Base-by-base conservation (phyloP, 2,888 invertebrate genomes). In the Polyploca ridens region DNA sequence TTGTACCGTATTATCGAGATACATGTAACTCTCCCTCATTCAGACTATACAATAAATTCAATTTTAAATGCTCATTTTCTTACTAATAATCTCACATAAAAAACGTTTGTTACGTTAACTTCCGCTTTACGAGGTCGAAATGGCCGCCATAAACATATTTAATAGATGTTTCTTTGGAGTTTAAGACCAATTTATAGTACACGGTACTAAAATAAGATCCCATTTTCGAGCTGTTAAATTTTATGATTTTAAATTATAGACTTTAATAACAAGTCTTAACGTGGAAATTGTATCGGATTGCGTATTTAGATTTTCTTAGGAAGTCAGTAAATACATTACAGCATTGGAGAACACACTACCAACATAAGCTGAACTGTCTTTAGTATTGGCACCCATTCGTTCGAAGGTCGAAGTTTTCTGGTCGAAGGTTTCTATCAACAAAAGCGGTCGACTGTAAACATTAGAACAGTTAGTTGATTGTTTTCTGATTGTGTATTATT, bases 111-210 rank as follows among this genome's bases (percentile, higher is more conserved):
- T 10, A 54, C 54, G 54, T 54, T 54, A 54, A 54, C 54, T 54
- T 54, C 54, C 54, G 41, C 14, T 61, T n/a, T 44, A 19, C 44
- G n/a, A n/a, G 35, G 41, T 41, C 4, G 38, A 44, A 62, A 62
- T 62, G 62, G 27, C 46, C 13, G 13, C 62, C 33, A 44, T 62
- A 62, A 62, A 62, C 62, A 62, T 46, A 46, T 44, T 62, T 62
- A 46, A 62, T 62, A 44, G 62, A 27, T 38, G 33, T 54, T 19
- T 54, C 62, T 44, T 27, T 46, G 62, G 62, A 41, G 33, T n/a
- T 33, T 13, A 44, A n/a, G 33, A 54, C 54, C 62, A 35, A 54
- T 57, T 63, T 63, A 57, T 63, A 35, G 62, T 57, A 54, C 54
- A 57, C 62, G 54, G 19, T 54, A n/a, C 1, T 38, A 54, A 54